Conservation (phyloP, 2,797 vertebrate species). For the Cossypha polioptera region DNA sequence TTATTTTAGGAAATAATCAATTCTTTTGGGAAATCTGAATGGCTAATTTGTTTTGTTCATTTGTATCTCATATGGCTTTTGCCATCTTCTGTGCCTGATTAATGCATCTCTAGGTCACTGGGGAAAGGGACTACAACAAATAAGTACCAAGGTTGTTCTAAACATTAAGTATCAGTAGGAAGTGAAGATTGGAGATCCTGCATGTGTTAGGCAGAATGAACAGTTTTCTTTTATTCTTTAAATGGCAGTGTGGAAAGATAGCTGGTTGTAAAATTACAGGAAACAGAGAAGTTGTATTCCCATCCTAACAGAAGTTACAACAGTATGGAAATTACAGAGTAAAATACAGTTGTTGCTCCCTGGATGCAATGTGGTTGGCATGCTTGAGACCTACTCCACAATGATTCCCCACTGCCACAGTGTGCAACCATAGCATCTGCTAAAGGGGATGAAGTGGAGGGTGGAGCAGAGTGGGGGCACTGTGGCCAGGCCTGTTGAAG, state of each 20-base stretch:
- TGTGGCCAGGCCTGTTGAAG: neutral
- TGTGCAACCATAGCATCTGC: neutral
- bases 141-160: neutral
- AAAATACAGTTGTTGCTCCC: neutral
- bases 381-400: rapidly evolving
- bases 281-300: neutral
- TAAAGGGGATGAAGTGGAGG: neutral
- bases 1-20: neutral
- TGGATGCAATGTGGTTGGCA: neutral
- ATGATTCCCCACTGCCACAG: neutral
- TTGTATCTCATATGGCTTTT: neutral
- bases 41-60: neutral
- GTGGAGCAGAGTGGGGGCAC: neutral
- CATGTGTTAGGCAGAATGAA: neutral
- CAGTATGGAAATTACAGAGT: neutral
- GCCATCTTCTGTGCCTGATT: neutral
- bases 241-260: neutral
- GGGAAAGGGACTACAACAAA: neutral
- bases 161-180: neutral
- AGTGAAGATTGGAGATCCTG: neutral
- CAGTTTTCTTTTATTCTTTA: neutral
- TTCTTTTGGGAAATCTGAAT: neutral
- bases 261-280: neutral
- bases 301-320: neutral
- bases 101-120: no score